Evolutionary conservation across 2,888 invertebrate genomes (phyloP).

Genomic region (Sylvicola fuscatus): DNA sequence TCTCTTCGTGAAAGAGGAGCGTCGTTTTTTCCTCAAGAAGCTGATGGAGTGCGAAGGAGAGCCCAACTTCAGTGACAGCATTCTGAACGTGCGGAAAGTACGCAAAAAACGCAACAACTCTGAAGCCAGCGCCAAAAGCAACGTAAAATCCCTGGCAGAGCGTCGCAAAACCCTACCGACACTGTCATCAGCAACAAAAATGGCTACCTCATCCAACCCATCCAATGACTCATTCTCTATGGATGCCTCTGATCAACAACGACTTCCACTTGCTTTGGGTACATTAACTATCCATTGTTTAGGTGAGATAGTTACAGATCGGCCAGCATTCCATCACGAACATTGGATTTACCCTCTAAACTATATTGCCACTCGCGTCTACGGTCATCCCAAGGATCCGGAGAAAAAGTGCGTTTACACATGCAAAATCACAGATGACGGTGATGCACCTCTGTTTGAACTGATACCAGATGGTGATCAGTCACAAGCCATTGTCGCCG

Average conservation of each 20-base stretch:
- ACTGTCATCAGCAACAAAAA: constrained; percentile 4
- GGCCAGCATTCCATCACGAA: constrained; percentile 45
- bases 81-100: constrained; percentile 5
- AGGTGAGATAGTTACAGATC: constrained; percentile 50
- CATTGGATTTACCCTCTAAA: constrained; percentile 58
- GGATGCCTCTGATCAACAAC: constrained; percentile 42
- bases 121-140: constrained; percentile 6
- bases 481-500: constrained; percentile 41
- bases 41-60: constrained; percentile 44
- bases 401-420: constrained; percentile 52
- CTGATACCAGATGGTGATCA: constrained; percentile 53
- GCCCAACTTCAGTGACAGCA: neutral
- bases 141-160: too few species aligned
- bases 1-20: constrained; percentile 58
- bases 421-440: constrained; percentile 58
- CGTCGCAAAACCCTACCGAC: neutral
- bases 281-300: constrained; percentile 49
- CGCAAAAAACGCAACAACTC: constrained; percentile 14
- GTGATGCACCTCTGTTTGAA: constrained; percentile 52
- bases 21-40: constrained; percentile 58
- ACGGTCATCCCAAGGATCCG: constrained; percentile 48
- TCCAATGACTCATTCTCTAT: constrained; percentile 30
- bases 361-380: constrained; percentile 54
- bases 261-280: constrained; percentile 52
- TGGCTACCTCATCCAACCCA: constrained; percentile 2